These are phyloP conservation scores for Neolamprologus sp. DNA, from an alignment of 2,113 vertebrate genomes.

Conservation along the genomic window DNA sequence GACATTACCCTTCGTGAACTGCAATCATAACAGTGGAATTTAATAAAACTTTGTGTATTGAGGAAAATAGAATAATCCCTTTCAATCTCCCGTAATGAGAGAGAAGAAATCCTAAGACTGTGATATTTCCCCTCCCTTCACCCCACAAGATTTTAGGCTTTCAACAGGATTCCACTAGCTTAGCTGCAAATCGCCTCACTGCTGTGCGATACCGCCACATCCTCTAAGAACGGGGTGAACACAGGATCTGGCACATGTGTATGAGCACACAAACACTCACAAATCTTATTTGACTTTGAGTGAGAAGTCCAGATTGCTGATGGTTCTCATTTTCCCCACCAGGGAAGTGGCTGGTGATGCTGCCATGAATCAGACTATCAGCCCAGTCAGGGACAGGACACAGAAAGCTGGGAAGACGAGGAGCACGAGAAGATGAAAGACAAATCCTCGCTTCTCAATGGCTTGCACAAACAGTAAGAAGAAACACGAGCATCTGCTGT, in stretches of 20 bases:
- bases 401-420: conserved; percentile 39
- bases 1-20: conserved; percentile 37
- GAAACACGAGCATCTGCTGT: conserved; percentile 49
- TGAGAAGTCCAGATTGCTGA: conserved; percentile 52
- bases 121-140: conserved; percentile 67
- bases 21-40: conserved; percentile 55
- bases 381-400: conserved; percentile 35
- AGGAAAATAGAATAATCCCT: conserved; percentile 66
- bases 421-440: conserved; percentile 56
- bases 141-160: conserved; percentile 71
- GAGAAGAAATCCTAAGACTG: conserved; percentile 66
- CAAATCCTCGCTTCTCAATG: conserved; percentile 48
- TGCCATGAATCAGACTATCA: conserved; percentile 59
- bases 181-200: conserved; percentile 67
- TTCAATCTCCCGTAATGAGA: conserved; percentile 67
- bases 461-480: conserved; percentile 16
- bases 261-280: background rate
- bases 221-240: conserved; percentile 53
- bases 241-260: conserved; percentile 34
- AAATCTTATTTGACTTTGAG: conserved; percentile 60
- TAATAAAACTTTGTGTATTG: conserved; percentile 61
- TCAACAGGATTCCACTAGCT: conserved; percentile 67
- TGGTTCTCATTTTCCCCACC: conserved; percentile 54
- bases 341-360: conserved; percentile 47
- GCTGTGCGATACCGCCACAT: conserved; percentile 46